phyloP scores from a whole-genome alignment of 2,888 invertebrate genomes.

The Eubasilissa splendida region DNA sequence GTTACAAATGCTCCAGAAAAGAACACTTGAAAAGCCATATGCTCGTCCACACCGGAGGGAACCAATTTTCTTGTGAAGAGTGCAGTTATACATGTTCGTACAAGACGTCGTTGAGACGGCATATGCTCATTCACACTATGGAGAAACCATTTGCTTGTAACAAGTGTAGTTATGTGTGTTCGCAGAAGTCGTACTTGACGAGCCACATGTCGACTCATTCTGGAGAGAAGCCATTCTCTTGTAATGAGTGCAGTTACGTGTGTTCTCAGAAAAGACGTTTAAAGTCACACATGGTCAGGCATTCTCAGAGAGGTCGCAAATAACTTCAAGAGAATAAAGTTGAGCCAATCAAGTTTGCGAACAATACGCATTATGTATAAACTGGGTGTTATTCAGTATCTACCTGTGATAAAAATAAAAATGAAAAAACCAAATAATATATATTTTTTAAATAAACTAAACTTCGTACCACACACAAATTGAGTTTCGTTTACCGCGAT shows the following conservation, averaged over 20 bases:
- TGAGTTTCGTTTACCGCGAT: too few species aligned
- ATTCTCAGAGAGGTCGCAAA: background rate
- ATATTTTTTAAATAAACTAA: too few species aligned
- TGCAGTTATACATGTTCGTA: background rate
- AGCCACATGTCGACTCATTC: background rate
- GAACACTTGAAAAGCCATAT: slow-evolving; percentile 18
- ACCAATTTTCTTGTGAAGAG: slow-evolving; percentile 2
- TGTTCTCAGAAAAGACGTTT: background rate
- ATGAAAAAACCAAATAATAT: too few species aligned
- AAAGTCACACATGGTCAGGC: background rate
- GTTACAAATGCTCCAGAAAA: background rate
- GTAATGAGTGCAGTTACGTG: background rate
- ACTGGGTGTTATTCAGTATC: too few species aligned
- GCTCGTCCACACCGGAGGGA: slow-evolving; percentile 2
- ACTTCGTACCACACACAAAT: too few species aligned
- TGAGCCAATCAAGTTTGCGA: too few species aligned
- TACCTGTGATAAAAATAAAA: too few species aligned
- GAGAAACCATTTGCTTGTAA: slow-evolving; percentile 1
- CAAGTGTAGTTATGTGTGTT: background rate
- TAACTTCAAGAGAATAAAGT: too few species aligned
- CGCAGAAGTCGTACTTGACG: background rate
- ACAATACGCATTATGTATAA: too few species aligned
- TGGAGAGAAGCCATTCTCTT: background rate
- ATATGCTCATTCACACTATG: background rate
- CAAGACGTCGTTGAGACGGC: background rate